A percentile compares a stretch with the other conserved stretches of the same genome.
These are phyloP conservation scores for Achlya flavicornis DNA, from an alignment of 2,888 invertebrate species.

Conservation along the genomic window DNA sequence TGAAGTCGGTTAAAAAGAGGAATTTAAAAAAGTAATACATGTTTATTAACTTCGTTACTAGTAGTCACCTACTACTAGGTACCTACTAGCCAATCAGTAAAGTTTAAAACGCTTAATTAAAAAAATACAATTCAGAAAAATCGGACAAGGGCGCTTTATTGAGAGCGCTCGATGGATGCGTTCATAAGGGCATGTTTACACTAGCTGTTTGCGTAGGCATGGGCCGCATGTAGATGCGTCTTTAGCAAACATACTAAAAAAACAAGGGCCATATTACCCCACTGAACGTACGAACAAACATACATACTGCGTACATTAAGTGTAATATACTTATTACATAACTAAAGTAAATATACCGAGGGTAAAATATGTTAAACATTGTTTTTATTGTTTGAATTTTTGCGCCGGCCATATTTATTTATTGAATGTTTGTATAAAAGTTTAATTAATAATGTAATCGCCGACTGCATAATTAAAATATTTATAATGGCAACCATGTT, in stretches of 20 bases:
- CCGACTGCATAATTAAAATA: constrained; percentile 14
- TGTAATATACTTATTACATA: constrained; percentile 46
- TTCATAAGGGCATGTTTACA: constrained; percentile 79
- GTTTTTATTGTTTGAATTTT: constrained; percentile 56
- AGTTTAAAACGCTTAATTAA: constrained; percentile 16
- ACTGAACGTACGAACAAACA: constrained; percentile 17
- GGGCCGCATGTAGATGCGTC: constrained; percentile 79
- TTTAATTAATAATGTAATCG: constrained; percentile 32
- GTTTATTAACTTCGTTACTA: too few species aligned
- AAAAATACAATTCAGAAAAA: constrained; percentile 56
- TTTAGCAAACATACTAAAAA: constrained; percentile 81
- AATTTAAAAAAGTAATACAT: too few species aligned
- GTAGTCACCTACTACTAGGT: too few species aligned
- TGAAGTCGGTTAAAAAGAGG: too few species aligned
- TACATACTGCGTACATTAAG: not conserved
- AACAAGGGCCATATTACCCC: constrained; percentile 71
- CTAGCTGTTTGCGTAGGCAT: constrained; percentile 74
- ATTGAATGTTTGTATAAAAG: constrained; percentile 28
- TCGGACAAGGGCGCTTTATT: constrained; percentile 62
- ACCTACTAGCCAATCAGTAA: not conserved
- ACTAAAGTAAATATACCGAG: constrained; percentile 47
- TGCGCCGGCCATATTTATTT: constrained; percentile 48
- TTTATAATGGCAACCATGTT: constrained; percentile 11
- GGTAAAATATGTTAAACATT: constrained; percentile 44
- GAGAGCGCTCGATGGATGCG: constrained; percentile 61